Evolutionary conservation across 1,140 invertebrate genomes (phyloP).

Genomic region (Conopomorpha cramerella): DNA sequence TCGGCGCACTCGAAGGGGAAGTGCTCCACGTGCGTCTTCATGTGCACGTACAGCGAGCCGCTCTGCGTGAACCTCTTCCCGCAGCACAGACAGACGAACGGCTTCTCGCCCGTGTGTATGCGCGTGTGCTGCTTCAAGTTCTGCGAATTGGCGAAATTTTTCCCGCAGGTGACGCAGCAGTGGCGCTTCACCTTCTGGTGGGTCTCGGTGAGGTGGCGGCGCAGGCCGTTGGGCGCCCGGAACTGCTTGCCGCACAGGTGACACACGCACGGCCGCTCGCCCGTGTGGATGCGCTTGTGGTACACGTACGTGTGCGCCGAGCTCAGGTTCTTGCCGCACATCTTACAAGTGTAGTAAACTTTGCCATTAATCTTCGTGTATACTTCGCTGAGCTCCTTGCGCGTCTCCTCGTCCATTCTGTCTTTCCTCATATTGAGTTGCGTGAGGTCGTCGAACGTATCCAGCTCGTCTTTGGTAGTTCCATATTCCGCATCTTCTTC

Average conservation of each 20-base stretch:
- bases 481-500: slow-evolving; percentile 7
- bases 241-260: slow-evolving; percentile 77
- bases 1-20: slow-evolving; percentile 65
- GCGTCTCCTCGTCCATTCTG: slow-evolving; percentile 24
- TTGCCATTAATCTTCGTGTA: slow-evolving; percentile 24
- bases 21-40: slow-evolving; percentile 57
- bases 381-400: slow-evolving; percentile 21
- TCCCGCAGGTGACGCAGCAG: slow-evolving; percentile 58
- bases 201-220: slow-evolving; percentile 66
- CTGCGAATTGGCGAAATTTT: slow-evolving; percentile 62
- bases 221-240: slow-evolving; percentile 64
- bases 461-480: slow-evolving; percentile 2
- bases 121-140: slow-evolving; percentile 65
- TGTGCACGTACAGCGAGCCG: slow-evolving; percentile 43
- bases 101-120: slow-evolving; percentile 69
- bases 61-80: slow-evolving; percentile 49
- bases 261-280: slow-evolving; percentile 75
- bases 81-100: slow-evolving; percentile 64
- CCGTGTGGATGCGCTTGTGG: slow-evolving; percentile 70
- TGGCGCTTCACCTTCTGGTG: slow-evolving; percentile 66
- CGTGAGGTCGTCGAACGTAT: slow-evolving; percentile 31
- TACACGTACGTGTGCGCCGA: slow-evolving; percentile 65
- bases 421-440: slow-evolving; percentile 24
- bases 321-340: slow-evolving; percentile 65
- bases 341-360: slow-evolving; percentile 60